Conservation (phyloP, 2,888 invertebrate genomes). For the Caenorhabditis zanzibari region DNA sequence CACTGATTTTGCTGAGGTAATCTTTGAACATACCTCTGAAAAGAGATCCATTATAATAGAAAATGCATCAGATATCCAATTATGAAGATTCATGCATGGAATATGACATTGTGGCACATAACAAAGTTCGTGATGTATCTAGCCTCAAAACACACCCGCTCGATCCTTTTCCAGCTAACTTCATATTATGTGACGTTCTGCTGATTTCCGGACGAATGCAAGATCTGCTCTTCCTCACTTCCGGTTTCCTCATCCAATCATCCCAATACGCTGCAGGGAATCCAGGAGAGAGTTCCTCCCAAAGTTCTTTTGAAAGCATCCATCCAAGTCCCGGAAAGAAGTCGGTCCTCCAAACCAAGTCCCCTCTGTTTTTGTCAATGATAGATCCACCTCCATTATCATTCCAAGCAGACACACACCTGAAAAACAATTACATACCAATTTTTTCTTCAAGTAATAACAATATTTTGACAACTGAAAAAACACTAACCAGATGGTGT, state of each 20-base stretch:
- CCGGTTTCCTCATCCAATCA: conserved; percentile 97
- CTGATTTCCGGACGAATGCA: conserved; percentile 98
- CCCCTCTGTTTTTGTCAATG: conserved; percentile 82
- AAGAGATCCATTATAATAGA: conserved; percentile 8
- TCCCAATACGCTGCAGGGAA: conserved; percentile 96
- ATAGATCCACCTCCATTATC: conserved; percentile 89
- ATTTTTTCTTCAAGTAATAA: not conserved
- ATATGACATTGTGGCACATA: not conserved
- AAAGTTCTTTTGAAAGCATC: conserved; percentile 92
- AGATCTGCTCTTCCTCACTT: conserved; percentile 90
- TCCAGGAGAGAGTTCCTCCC: conserved; percentile 91
- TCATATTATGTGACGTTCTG: conserved; percentile 89
- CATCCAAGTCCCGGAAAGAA: conserved; percentile 94
- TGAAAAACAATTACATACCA: conserved; percentile 32
- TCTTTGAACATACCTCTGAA: conserved; percentile 80
- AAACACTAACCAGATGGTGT: conserved; percentile 88
- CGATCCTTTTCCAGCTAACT: conserved; percentile 91
- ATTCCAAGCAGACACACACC: conserved; percentile 98
- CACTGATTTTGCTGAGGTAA: conserved; percentile 76
- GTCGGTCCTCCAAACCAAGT: conserved; percentile 94
- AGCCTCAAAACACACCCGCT: conserved; percentile 87
- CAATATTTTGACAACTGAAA: not conserved
- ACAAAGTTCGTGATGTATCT: not conserved
- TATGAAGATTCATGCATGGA: not conserved
- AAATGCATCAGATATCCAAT: not conserved